Evolutionary conservation across 2,888 invertebrate species (phyloP), one percentile per base, ranked within the genome.

Genomic region (Epistrophe grossulariae): DNA sequence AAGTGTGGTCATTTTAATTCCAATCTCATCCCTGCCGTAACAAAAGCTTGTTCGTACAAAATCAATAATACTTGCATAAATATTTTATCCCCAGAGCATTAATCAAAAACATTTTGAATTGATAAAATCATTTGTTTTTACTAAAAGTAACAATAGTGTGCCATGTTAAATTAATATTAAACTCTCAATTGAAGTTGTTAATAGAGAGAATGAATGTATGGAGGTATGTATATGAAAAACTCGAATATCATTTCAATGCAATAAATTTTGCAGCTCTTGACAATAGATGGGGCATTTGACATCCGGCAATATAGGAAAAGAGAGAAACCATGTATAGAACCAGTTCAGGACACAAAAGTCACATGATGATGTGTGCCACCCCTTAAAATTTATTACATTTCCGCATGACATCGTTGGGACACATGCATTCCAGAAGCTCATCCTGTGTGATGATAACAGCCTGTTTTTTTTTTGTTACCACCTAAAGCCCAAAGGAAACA

Each of bases 331-430:
- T 19, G 3, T 17, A 19, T 17, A 38, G 11, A 17, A 64, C 62
- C 52, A 31, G 73, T 43, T 24, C 19, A 64, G 50, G 62, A 79
- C 71, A 59, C 38, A 70, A n/a, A n/a, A 77, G 62, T 57, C 82
- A 72, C 72, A 78, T 62, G 84, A 73, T 71, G 71, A 40, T 70
- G 77, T 15, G 40, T 60, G 78, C 82, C 68, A 70, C 78, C 85
- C 82, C 62, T 85, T 72, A 40, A 77, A 78, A 85, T 85, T 85
- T 85, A 85, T 85, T 85, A 85, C 85, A 78, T 62, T 85, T 85
- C 85, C 85, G 78, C 73, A 85, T 85, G 85, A 85, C 78, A 85
- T 74, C 57, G 38, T 62, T 71, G 73, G 31, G 31, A 68, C 48
- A 85, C 73, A 85, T 82, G 78, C 78, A 85, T 81, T 78, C 77